These are phyloP conservation scores for Dendrolimus pini DNA, from an alignment of 2,888 invertebrate species.

Conservation along the genomic window DNA sequence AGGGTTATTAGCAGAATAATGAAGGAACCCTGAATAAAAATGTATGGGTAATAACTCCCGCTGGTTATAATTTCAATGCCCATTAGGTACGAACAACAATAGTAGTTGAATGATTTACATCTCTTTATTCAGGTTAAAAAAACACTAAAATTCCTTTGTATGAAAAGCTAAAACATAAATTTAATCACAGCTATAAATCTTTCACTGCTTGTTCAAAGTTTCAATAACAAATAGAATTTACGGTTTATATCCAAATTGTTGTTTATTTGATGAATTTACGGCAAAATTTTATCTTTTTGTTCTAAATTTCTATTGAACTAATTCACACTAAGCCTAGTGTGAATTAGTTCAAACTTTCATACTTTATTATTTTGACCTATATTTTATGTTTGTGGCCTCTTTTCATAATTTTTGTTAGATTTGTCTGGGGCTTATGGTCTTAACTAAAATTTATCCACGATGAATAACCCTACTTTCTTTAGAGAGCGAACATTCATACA, in stretches of 20 bases:
- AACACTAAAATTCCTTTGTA: constrained; percentile 2
- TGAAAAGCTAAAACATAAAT: background rate
- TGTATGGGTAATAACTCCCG: no score
- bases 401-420: no score
- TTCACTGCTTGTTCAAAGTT: background rate
- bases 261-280: background rate
- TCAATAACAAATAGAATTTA: background rate
- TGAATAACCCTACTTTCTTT: no score
- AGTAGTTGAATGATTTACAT: background rate
- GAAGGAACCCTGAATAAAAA: no score
- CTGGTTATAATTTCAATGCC: no score
- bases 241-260: background rate
- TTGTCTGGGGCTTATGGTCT: no score
- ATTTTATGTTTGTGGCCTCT: background rate
- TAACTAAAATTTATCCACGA: no score
- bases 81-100: no score
- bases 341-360: no score
- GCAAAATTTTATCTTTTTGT: background rate
- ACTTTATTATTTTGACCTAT: background rate
- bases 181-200: background rate
- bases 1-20: no score
- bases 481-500: no score
- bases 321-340: no score
- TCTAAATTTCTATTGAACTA: background rate
- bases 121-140: constrained; percentile 5